Base-by-base conservation (phyloP, 2,113 vertebrate genomes). In the Sylvietta virens region DNA sequence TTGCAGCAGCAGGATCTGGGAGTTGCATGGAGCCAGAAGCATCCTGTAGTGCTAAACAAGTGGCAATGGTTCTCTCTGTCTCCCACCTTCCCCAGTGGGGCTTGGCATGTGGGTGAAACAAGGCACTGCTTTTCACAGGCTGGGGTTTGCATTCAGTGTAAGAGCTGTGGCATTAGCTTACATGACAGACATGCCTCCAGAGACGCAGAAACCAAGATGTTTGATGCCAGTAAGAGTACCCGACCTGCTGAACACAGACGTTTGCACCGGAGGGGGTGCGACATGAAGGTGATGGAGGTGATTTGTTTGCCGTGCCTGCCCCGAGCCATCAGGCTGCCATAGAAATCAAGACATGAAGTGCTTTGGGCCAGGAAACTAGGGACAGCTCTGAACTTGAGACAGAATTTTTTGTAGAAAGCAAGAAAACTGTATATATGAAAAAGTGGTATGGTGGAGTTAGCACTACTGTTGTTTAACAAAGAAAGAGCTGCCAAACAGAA, bases 191-290 rank as follows among this genome's bases (percentile, higher is more conserved):
- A 2, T 5, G 2, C 11, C 44, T 82, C 48, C n/a, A 61, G 67
- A 88, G 39, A 31, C 13, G 5, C 7, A 53, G 37, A 50, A 58
- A 80, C 66, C 7, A 69, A 45, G 37, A 37, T 15, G 11, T 65
- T 61, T 13, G 16, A 22, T 40, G 61, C 28, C n/a, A 23, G 15
- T 2, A 15, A 35, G 28, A 61, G 50, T 39, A 62, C 16, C 53
- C 69, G 70, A 56, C 22, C 28, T 62, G 40, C 8, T 60, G 57
- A 90, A 31, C 23, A 30, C 6, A 14, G 9, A 37, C 28, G 7
- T 45, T 85, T 85, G 21, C 18, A 37, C 5, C 1, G 0, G 1
- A 64, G 23, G 7, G 18, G 8, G 2, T 33, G 40, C 0, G 23
- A 91, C 88, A 13, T 0, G 0, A 26, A 18, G 17, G 85, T n/a